Evolutionary conservation across 2,797 vertebrate genomes (phyloP).

Genomic region (Melanotaenia pygmaea): DNA sequence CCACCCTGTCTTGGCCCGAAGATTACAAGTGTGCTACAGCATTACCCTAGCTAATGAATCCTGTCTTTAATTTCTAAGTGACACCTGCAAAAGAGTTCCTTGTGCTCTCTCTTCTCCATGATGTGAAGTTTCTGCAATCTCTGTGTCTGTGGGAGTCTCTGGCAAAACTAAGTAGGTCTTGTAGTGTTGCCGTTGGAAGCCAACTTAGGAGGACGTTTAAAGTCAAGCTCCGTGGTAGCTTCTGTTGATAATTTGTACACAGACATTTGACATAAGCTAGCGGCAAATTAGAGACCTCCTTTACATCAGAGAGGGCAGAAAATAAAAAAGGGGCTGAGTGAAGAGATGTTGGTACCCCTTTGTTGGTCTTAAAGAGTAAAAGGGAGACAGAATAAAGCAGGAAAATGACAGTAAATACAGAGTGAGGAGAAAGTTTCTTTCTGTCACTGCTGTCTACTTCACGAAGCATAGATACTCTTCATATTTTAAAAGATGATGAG

Average conservation of each 20-base stretch:
- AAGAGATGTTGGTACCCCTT: slow-evolving; percentile 8
- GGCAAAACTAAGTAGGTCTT: slow-evolving; percentile 18
- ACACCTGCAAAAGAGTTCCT: neutral
- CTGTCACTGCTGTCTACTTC: neutral
- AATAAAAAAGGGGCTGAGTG: neutral
- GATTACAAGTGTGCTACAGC: neutral
- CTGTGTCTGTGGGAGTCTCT: slow-evolving; percentile 18
- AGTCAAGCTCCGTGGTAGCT: slow-evolving; percentile 16
- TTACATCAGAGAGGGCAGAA: slow-evolving; percentile 22
- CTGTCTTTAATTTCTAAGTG: neutral
- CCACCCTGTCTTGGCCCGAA: neutral
- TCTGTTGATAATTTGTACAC: slow-evolving; percentile 40
- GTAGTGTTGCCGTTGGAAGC: slow-evolving; percentile 48
- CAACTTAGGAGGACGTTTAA: slow-evolving; percentile 18
- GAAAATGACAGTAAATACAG: slow-evolving; percentile 27
- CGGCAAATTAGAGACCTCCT: slow-evolving; percentile 52
- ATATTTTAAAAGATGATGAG: slow-evolving; percentile 16
- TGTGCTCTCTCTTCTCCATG: neutral
- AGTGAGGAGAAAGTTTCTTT: neutral
- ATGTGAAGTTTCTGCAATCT: neutral
- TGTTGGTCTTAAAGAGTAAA: slow-evolving; percentile 2
- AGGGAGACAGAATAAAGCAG: slow-evolving; percentile 24
- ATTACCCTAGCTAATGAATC: neutral
- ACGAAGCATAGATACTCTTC: slow-evolving; percentile 23
- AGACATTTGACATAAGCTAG: slow-evolving; percentile 64